Base-by-base conservation (phyloP, 1,140 invertebrate genomes). In the Rhopalosiphum maidis region DNA sequence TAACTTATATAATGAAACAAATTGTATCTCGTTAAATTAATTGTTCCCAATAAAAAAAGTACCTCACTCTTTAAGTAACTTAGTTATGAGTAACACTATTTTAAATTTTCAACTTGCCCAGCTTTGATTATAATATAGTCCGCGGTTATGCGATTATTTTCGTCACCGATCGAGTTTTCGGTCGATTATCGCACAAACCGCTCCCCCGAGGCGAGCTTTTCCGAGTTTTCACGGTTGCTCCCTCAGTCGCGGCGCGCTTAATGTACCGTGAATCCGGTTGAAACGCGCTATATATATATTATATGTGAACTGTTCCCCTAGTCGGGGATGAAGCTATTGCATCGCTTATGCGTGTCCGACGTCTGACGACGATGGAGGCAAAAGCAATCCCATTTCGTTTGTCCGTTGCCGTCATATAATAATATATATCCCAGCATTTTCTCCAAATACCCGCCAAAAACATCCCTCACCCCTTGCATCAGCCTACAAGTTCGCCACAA, bases 211-310 rank as follows among this genome's bases (percentile, higher is more conserved):
- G 25, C 91, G 22, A 25, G 77, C 68, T 83, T 48, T 91, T 91
- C n/a, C 7, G 21, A 83, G 35, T 92, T 92, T 92, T 92, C 91
- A 85, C 91, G 82, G 91, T 46, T 43, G 35, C 35, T 15, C 37
- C 48, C 37, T 68, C n/a, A 37, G 60, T 77, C 6, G 22, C 3
- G 8, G 15, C 9, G 46, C 5, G 82, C 21, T 51, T 93, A 93
- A 93, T 93, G 91, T 93, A 93, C 91, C 82, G 91, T 86, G 82
- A 93, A 93, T 93, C 91, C 91, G 91, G 91, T 86, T 86, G 82
- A 93, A 93, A 86, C 91, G 48, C 54, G 89, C 25, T 18, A 77
- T 77, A 77, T 77, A 77, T n/a, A 77, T 77, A 77, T 77, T 77
- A 77, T 77, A 77, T 77, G 25, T 43, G 46, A 88, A 35, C 18